phyloP scores from a whole-genome alignment of 2,888 invertebrate species.

The Melanotus villosus region DNA sequence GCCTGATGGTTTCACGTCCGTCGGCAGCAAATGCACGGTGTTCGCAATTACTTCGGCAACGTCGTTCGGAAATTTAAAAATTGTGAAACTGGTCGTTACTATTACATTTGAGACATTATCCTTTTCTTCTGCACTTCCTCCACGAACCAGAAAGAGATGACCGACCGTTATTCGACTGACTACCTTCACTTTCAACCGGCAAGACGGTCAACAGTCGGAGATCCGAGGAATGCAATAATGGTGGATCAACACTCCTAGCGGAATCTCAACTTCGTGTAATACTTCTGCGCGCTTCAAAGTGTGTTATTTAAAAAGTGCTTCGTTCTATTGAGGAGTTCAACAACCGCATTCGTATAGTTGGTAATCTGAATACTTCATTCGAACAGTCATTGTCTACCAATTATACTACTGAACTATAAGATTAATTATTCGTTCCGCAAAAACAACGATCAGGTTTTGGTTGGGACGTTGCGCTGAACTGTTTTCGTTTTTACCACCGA shows the following conservation, averaged over 20 bases:
- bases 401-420: too few relatives aligned
- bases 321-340: not conserved
- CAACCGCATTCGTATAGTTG: slow-evolving; percentile 1
- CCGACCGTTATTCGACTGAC: slow-evolving; percentile 31
- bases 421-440: too few relatives aligned
- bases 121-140: slow-evolving; percentile 40
- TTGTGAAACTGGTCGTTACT: slow-evolving; percentile 39
- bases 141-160: slow-evolving; percentile 34
- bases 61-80: slow-evolving; percentile 27
- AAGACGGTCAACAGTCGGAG: slow-evolving; percentile 34
- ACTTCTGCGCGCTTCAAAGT: not conserved
- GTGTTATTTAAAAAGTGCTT: slow-evolving; percentile 12
- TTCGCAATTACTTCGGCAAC: slow-evolving; percentile 35
- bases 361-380: too few relatives aligned
- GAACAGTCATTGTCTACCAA: too few relatives aligned
- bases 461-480: too few relatives aligned
- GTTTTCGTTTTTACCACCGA: too few relatives aligned
- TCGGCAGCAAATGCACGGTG: not conserved
- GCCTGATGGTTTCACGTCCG: not conserved
- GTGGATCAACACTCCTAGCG: slow-evolving; percentile 29
- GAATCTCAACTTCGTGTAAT: not conserved
- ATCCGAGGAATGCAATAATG: slow-evolving; percentile 33
- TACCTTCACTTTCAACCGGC: slow-evolving; percentile 45
- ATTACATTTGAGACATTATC: slow-evolving; percentile 37
- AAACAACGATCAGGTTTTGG: slow-evolving; percentile 4